Conservation (phyloP, 2,113 vertebrate species). For the Gymnobelideus leadbeateri region DNA sequence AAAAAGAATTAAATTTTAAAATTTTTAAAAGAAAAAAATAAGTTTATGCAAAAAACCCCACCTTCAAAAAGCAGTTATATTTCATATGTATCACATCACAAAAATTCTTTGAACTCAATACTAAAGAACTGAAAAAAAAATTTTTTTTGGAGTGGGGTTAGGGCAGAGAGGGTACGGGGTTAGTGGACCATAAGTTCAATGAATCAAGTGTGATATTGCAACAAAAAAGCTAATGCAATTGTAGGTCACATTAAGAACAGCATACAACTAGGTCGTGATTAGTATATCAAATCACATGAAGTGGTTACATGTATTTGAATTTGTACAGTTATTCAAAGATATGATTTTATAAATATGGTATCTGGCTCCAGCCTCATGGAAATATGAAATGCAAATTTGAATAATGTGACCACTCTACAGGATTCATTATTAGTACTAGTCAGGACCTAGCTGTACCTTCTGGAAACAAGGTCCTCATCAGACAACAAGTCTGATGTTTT, state of each 20-base stretch:
- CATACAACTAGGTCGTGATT: background rate
- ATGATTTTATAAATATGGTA: background rate
- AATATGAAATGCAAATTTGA: background rate
- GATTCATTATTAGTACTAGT: background rate
- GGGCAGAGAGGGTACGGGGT: background rate
- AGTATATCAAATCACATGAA: background rate
- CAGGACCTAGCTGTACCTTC: background rate
- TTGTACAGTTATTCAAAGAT: background rate
- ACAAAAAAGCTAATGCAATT: background rate
- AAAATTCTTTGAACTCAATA: background rate
- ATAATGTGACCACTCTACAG: background rate
- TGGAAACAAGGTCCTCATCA: background rate
- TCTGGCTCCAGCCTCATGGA: background rate
- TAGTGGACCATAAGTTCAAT: background rate
- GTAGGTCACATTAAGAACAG: background rate
- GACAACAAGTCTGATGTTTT: background rate
- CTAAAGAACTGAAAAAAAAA: background rate
- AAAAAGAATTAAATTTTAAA: no score
- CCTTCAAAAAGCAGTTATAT: background rate
- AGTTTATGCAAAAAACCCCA: background rate
- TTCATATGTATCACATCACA: background rate
- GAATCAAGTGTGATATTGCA: background rate
- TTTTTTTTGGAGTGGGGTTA: rapidly evolving
- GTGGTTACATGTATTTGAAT: background rate
- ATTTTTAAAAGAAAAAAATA: background rate